Evolutionary conservation across 2,888 invertebrate genomes (phyloP), one percentile per base, ranked within the genome.

Genomic region (Eilema sororculum): DNA sequence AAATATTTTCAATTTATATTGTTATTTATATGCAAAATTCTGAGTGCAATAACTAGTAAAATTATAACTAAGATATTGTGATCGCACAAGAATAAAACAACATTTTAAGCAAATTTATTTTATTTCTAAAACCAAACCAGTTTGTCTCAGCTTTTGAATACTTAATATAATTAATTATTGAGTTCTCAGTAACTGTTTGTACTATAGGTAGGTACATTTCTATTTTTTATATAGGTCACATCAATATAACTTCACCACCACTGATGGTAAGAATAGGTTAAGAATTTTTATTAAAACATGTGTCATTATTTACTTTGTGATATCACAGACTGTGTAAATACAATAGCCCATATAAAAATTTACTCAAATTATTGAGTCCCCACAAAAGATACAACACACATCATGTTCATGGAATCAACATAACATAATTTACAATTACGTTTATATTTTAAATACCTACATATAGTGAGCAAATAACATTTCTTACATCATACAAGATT

Each of bases 91-190:
- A 71, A 67, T 71, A 71, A 71, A 67, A 62, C 8, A 28, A 37
- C 16, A n/a, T 46, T 28, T 58, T 16, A 62, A 56, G 52, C 30
- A 25, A 56, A 65, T 37, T 57, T 69, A 0, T 67, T 59, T 65
- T 68, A 64, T 64, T 71, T 22, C n/a, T 64, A 33, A 16, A 62
- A 68, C 67, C 59, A 65, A 68, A 61, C 67, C 67, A 64, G 33
- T 62, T 61, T 56, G 57, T 63, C 58, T 58, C 63, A 58, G 22
- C 20, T 52, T n/a, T 52, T n/a, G n/a, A n/a, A n/a, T n/a, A n/a
- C n/a, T n/a, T n/a, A n/a, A n/a, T n/a, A n/a, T n/a, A n/a, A n/a
- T n/a, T n/a, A n/a, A n/a, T n/a, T 46, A 12, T 60, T 46, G 28
- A 16, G 57, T 37, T 28, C 8, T 52, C 52, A 52, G 20, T 13